These are phyloP conservation scores for Bombyx mandarina DNA, from an alignment of 1,140 invertebrate genomes.

Conservation along the genomic window DNA sequence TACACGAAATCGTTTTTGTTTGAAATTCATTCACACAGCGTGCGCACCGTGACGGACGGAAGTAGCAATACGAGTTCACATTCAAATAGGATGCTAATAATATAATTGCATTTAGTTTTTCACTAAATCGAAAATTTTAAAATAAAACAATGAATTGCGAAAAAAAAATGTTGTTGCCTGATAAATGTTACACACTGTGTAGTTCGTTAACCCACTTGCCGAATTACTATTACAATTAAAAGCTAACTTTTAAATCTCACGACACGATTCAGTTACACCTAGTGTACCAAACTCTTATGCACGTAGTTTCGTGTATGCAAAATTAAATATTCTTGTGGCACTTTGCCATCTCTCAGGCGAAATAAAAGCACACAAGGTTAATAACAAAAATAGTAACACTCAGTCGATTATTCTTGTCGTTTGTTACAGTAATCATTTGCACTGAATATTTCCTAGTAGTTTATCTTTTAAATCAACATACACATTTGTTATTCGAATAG, in stretches of 20 bases:
- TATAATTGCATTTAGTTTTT: constrained; percentile 3
- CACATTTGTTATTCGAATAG: too few relatives aligned
- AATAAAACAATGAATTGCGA: constrained; percentile 27
- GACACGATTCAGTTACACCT: constrained; percentile 22
- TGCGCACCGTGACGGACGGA: constrained; percentile 54
- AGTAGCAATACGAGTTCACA: constrained; percentile 40
- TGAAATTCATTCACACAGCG: constrained; percentile 48
- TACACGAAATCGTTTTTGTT: constrained; percentile 50
- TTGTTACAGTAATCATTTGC: constrained; percentile 5
- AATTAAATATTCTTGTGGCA: constrained; percentile 57
- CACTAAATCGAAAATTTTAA: background rate
- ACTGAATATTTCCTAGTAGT: background rate
- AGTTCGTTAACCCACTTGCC: constrained; percentile 62
- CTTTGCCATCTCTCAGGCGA: constrained; percentile 39
- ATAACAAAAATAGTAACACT: constrained; percentile 56
- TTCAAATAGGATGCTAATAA: constrained; percentile 18
- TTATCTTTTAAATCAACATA: background rate
- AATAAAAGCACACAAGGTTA: constrained; percentile 58
- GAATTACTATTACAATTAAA: constrained; percentile 55
- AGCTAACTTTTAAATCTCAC: constrained; percentile 19
- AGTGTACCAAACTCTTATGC: constrained; percentile 34
- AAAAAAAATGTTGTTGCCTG: constrained; percentile 36
- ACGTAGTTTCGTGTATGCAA: constrained; percentile 14
- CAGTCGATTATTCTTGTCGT: constrained; percentile 24
- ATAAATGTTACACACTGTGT: constrained; percentile 42